Base-by-base conservation (phyloP, 2,888 invertebrate species). In the Notodonta dromedarius region DNA sequence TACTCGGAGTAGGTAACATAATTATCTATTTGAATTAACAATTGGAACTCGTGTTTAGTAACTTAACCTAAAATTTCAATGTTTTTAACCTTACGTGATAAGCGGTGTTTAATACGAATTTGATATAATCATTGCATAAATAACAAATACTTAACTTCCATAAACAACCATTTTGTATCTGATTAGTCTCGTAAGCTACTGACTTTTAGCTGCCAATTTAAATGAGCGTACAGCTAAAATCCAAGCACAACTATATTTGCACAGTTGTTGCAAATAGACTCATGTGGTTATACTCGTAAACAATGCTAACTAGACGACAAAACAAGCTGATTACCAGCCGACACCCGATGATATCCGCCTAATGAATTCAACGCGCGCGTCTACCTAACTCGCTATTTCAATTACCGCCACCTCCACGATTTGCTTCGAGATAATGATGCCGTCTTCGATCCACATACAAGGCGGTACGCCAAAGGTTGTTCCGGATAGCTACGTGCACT, bases 351-450 rank as follows among this genome's bases (percentile, higher is more conserved):
- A 75, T 69, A 71, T 62, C 67, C 66, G 59, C 51, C 73, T 77
- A 76, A 77, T 77, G 74, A 77, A 76, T 75, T 72, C 72, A 70
- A 63, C 51, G 63, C 66, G 57, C 65, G 58, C 62, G 60, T 63
- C 65, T 58, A 59, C 63, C 71, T 60, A 62, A 67, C 69, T 69
- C 61, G 68, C 73, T 73, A 74, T 77, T 77, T 73, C 75, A 77
- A 76, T 77, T 73, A 77, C 70, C 59, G 59, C 46, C 61, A 13
- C 60, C 60, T 12, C 8, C 12, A 58, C 57, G 67, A 51, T 53
- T 59, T 61, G 51, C 54, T 52, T 51, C 55, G 44, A 42, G 39
- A 35, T 62, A 54, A 55, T 65, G 61, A 64, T 59, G 58, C 63
- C 54, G 51, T 57, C 60, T 61, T 54, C 69, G 52, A 63, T 57